A percentile compares a stretch with the other conserved stretches of the same genome.
These are phyloP conservation scores for Drosophila phalerata DNA, from an alignment of 2,888 invertebrate genomes.

Conservation along the genomic window DNA sequence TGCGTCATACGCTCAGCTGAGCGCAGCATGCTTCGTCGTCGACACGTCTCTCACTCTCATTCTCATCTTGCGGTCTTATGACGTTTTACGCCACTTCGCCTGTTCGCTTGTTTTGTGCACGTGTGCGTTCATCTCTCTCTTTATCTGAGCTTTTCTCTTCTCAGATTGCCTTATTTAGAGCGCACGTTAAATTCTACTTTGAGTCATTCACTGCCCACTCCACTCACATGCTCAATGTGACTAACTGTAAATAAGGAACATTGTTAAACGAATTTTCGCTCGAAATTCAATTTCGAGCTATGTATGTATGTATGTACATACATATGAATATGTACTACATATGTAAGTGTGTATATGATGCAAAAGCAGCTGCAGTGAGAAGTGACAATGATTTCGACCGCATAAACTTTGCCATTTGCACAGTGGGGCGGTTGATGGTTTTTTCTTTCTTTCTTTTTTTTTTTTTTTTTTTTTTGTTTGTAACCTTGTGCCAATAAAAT, in stretches of 20 bases:
- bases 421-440: conserved; percentile 20
- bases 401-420: conserved; percentile 60
- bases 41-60: conserved; percentile 21
- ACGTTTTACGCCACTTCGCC: conserved; percentile 39
- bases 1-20: conserved; percentile 71
- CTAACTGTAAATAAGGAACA: conserved; percentile 45
- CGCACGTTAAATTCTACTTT: conserved; percentile 24
- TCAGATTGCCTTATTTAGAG: conserved; percentile 33
- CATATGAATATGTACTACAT: neutral
- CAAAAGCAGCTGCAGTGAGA: conserved; percentile 9
- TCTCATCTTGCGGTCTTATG: conserved; percentile 30
- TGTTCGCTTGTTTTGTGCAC: conserved; percentile 50
- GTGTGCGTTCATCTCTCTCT: conserved; percentile 49
- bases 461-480: conserved; percentile 17
- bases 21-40: conserved; percentile 40
- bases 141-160: conserved; percentile 11
- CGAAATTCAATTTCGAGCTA: conserved; percentile 43
- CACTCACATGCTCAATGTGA: conserved; percentile 29
- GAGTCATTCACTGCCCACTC: conserved; percentile 27
- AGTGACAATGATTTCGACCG: conserved; percentile 26
- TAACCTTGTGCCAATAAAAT: conserved; percentile 72
- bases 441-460: conserved; percentile 2
- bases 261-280: conserved; percentile 14
- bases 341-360: neutral
- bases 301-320: too few species aligned